Evolutionary conservation across 2,888 invertebrate species (phyloP), one percentile per base, ranked within the genome.

Genomic region (Sesamia inferens): DNA sequence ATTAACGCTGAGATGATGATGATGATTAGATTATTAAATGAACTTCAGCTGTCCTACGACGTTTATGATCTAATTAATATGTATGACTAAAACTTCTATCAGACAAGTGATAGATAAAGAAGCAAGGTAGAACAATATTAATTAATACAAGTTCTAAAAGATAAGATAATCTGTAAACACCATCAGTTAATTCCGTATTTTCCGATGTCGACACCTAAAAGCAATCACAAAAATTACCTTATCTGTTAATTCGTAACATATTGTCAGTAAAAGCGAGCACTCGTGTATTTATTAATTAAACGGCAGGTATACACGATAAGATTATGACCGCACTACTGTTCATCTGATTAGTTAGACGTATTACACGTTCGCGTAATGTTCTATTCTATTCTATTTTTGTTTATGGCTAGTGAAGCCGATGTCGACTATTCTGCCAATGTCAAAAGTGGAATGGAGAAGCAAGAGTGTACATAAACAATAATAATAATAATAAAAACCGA

Each of bases 251-350:
- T 76, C 71, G 62, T 68, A 79, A 68, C 65, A 76, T 73, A 79
- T 78, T 73, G 51, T 68, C 47, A 44, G 74, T 78, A 58, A 76
- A 76, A 74, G 65, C 74, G 62, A 39, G 61, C 68, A 77, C 78
- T 70, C 72, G 70, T 81, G 78, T 78, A 79, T 87, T 82, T 81
- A 84, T 81, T 87, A 84, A 85, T 87, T 78, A 85, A 84, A 79
- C 58, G 78, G 73, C 68, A 68, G 58, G 72, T 78, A 68, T 77
- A 68, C 73, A 67, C 65, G 86, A 87, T 87, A 85, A 86, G 86
- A 85, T 82, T 79, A 78, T 67, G 58, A 74, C 42, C 61, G 65
- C 68, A 68, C 68, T 76, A 75, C 66, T 75, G 73, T 71, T 68
- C 57, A 59, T 64, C 55, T 78, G 78, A 75, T 85, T 79, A 78